Evolutionary conservation across 1,140 invertebrate species (phyloP), one percentile per base, ranked within the genome.

Genomic region (Epicauta chinensis): DNA sequence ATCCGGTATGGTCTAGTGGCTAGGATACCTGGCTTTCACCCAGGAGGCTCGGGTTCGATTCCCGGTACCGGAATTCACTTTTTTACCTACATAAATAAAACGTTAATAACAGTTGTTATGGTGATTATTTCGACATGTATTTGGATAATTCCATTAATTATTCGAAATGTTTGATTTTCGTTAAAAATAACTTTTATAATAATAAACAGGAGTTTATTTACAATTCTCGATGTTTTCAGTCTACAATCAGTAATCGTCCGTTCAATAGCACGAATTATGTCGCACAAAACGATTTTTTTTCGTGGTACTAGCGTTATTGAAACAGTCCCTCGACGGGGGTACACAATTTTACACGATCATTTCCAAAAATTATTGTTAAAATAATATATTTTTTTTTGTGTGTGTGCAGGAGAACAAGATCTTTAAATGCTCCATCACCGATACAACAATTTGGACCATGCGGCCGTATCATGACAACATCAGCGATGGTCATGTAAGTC

Each of bases 361-460:
- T 4, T n/a, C n/a, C n/a, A n/a, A n/a, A 34, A 34, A n/a, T 1
- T 34, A 0, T 7, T 34, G 3, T 34, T 11, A 12, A 23, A 17
- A n/a, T n/a, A 12, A 31, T 13, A 43, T 46, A 16, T 34, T 17
- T 39, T 47, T 1, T 5, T 61, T 62, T 65, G 64, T 63, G 57
- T 86, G n/a, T n/a, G n/a, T 87, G n/a, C 77, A 94, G 91, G 81
- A 80, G 91, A 63, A 94, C 91, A 9, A 80, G 91, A 66, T 94
- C 91, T 59, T 77, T 95, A 62, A 95, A 95, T 77, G 92, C 92
- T 11, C 92, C 91, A 1, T 93, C 88, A 59, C 92, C 91, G 1
- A 87, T 93, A 51, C 91, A 93, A 73, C 89, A 94, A 65, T 95
- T 96, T 73, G 92, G 92, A 79, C 92, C 91, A 82, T 95, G 91